phyloP scores from a whole-genome alignment of 1,140 invertebrate species.

The Drosophila ambigua region DNA sequence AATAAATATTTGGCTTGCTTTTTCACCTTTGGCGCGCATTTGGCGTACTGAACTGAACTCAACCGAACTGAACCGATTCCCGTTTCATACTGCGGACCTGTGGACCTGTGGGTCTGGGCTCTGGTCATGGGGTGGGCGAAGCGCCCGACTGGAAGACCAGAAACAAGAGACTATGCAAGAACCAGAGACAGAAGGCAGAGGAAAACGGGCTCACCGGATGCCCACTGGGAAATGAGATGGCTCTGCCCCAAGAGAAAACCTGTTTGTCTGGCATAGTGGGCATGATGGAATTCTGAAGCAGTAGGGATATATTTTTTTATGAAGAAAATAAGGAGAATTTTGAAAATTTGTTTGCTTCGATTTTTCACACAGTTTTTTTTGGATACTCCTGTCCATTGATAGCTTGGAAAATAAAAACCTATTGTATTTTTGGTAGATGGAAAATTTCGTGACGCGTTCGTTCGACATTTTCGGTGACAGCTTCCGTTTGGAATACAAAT shows the following conservation, averaged over 20 bases:
- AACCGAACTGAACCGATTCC: constrained; percentile 70
- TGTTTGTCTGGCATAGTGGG: constrained; percentile 28
- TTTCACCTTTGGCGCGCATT: constrained; percentile 58
- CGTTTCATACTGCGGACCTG: constrained; percentile 59
- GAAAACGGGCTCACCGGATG: constrained; percentile 54
- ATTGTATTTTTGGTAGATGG: no score
- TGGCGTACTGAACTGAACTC: constrained; percentile 59
- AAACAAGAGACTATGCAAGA: not conserved
- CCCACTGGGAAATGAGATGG: constrained; percentile 59
- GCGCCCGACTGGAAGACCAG: constrained; percentile 56
- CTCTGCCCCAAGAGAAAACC: constrained; percentile 28
- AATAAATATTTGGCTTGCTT: constrained; percentile 2
- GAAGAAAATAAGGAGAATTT: no score
- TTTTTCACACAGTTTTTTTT: no score
- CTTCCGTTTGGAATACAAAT: no score
- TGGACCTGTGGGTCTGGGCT: no score
- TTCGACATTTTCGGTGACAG: no score
- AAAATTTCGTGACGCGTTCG: no score
- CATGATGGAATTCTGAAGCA: constrained; percentile 12
- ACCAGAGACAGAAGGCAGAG: constrained; percentile 6
- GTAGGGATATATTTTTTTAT: not conserved
- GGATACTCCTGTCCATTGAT: no score
- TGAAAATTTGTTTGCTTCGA: no score
- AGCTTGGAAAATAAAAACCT: no score
- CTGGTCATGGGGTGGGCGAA: constrained; percentile 31